These are phyloP conservation scores for Bimastos eiseni DNA, from an alignment of 2,888 invertebrate genomes.

Conservation along the genomic window DNA sequence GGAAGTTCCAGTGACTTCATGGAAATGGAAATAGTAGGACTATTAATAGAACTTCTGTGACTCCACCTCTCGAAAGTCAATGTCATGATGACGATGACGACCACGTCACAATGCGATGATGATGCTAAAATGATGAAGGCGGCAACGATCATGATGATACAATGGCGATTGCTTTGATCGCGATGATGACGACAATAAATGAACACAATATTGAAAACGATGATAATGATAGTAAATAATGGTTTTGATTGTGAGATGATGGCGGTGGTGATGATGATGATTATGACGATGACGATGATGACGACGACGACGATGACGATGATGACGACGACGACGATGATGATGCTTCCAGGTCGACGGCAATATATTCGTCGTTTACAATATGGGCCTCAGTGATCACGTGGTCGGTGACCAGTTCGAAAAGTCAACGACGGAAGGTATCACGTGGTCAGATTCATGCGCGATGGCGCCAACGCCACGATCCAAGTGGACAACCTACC, in stretches of 20 bases:
- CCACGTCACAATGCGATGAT: neutral
- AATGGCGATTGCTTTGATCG: neutral
- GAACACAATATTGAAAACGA: no score
- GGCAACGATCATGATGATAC: neutral
- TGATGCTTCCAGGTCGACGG: slow-evolving; percentile 77
- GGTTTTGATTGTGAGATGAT: neutral
- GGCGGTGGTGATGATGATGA: neutral
- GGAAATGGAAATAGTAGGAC: slow-evolving; percentile 84
- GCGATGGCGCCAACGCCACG: slow-evolving; percentile 85
- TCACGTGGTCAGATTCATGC: slow-evolving; percentile 86
- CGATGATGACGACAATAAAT: neutral
- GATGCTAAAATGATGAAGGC: neutral
- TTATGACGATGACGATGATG: neutral
- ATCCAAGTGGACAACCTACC: slow-evolving; percentile 86
- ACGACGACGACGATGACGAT: neutral
- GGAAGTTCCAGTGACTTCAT: slow-evolving; percentile 88
- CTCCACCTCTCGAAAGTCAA: neutral
- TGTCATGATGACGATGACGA: neutral
- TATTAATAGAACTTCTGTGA: neutral
- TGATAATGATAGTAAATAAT: neutral
- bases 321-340: neutral
- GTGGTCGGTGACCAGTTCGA: slow-evolving; percentile 70
- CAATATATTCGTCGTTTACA: slow-evolving; percentile 88
- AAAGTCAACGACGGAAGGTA: slow-evolving; percentile 88
- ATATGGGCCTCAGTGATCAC: slow-evolving; percentile 87